phyloP scores from a whole-genome alignment of 2,797 vertebrate species.

The Streptopelia turtur region DNA sequence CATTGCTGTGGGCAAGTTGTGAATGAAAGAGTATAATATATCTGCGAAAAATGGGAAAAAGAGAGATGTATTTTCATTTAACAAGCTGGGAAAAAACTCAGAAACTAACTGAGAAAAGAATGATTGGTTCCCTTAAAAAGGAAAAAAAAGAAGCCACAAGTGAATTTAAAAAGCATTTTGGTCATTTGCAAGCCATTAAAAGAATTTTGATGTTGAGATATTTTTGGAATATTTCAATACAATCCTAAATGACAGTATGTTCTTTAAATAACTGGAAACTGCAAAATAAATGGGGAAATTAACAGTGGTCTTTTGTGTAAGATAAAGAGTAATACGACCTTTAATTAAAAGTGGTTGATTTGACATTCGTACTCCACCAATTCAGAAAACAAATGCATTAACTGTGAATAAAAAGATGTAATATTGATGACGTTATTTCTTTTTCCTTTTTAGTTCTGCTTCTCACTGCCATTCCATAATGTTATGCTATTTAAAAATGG shows the following conservation, averaged over 20 bases:
- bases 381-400: slow-evolving; percentile 35
- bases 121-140: not conserved
- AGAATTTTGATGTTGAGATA: not conserved
- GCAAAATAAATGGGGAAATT: slow-evolving; percentile 63
- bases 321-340: slow-evolving; percentile 63
- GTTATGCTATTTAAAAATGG: not conserved
- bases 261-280: not conserved
- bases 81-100: not conserved
- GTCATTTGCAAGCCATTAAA: not conserved
- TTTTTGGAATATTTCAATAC: not conserved
- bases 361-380: not conserved
- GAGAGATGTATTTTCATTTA: not conserved
- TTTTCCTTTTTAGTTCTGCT: not conserved
- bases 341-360: slow-evolving; percentile 22
- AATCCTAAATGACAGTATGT: not conserved
- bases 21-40: not conserved
- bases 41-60: not conserved
- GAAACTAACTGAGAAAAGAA: not conserved
- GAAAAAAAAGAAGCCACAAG: not conserved
- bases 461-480: not conserved
- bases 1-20: not conserved
- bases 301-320: slow-evolving; percentile 62
- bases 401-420: not conserved
- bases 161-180: not conserved
- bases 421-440: not conserved